Conservation (phyloP, 1,140 invertebrate genomes). For the Penaeus chinensis region DNA sequence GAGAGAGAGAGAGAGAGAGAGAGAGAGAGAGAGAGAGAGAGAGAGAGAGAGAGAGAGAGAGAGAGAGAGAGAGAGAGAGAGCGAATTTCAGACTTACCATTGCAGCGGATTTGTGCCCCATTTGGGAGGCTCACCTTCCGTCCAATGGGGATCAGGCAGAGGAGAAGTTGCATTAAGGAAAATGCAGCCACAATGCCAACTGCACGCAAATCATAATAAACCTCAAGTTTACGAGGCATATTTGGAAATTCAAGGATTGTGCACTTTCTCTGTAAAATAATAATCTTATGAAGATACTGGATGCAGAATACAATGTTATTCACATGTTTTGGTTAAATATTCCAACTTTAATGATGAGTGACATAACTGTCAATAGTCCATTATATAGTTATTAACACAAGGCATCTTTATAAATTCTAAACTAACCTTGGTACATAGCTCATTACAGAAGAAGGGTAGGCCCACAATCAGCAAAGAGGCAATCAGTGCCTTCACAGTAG, state of each 20-base stretch:
- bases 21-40: not conserved
- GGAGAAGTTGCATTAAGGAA: slow-evolving; percentile 27
- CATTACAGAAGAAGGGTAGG: too few relatives aligned
- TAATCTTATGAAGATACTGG: too few relatives aligned
- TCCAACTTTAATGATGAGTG: too few relatives aligned
- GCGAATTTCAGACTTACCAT: slow-evolving; percentile 35
- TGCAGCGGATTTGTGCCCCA: slow-evolving; percentile 40
- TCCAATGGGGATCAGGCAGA: slow-evolving; percentile 50
- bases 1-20: too few relatives aligned
- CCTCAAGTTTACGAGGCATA: slow-evolving; percentile 24
- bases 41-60: not conserved
- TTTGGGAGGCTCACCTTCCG: slow-evolving; percentile 30
- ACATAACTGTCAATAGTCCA: too few relatives aligned
- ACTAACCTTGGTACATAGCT: too few relatives aligned
- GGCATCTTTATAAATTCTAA: too few relatives aligned
- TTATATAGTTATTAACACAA: too few relatives aligned
- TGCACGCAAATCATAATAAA: slow-evolving; percentile 49
- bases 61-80: not conserved
- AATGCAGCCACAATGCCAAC: slow-evolving; percentile 43
- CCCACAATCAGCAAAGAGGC: too few relatives aligned
- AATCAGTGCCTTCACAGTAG: too few relatives aligned
- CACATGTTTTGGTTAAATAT: too few relatives aligned
- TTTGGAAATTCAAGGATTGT: slow-evolving; percentile 50
- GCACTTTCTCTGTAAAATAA: slow-evolving; percentile 47
- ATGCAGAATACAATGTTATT: too few relatives aligned